A percentile compares a stretch with the other conserved stretches of the same genome.
Evolutionary conservation across 2,888 invertebrate genomes (phyloP).

Genomic region (Drosophila austrosaltans): DNA sequence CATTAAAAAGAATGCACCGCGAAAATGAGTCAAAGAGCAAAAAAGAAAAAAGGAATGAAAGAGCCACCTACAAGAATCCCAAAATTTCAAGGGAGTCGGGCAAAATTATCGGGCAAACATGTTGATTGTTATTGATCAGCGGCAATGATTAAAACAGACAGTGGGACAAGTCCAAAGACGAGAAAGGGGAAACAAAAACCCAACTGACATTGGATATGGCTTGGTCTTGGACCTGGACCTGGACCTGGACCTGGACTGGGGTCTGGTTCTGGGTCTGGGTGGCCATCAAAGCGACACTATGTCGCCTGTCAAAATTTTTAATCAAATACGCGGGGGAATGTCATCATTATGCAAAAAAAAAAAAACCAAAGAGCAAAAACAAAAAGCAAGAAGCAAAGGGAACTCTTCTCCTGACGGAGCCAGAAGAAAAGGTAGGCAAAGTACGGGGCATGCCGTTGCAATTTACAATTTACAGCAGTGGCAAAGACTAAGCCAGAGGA

Average conservation of each 20-base stretch:
- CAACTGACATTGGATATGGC: slow-evolving; percentile 18
- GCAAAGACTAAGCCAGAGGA: background rate
- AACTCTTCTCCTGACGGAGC: background rate
- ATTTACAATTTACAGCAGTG: slow-evolving; percentile 60
- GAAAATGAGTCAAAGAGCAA: slow-evolving; percentile 65
- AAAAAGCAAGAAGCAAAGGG: slow-evolving; percentile 19
- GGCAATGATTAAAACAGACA: slow-evolving; percentile 75
- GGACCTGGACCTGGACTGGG: slow-evolving; percentile 17
- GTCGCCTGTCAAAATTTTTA: slow-evolving; percentile 82
- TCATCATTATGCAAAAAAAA: slow-evolving; percentile 78
- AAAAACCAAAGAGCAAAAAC: slow-evolving; percentile 30
- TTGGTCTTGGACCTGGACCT: slow-evolving; percentile 1
- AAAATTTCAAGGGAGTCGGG: slow-evolving; percentile 41
- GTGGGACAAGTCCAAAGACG: slow-evolving; percentile 8
- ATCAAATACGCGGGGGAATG: slow-evolving; percentile 81
- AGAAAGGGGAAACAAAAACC: background rate
- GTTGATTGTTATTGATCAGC: slow-evolving; percentile 81
- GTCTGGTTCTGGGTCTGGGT: slow-evolving; percentile 76
- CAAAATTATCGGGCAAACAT: slow-evolving; percentile 79
- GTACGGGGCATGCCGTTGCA: slow-evolving; percentile 36
- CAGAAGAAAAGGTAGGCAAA: slow-evolving; percentile 21
- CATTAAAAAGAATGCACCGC: slow-evolving; percentile 78
- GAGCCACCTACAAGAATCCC: slow-evolving; percentile 62
- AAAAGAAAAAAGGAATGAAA: background rate
- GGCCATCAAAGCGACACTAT: slow-evolving; percentile 80